Evolutionary conservation across 2,113 vertebrate species (phyloP), one percentile per base, ranked within the genome.

Genomic region (Pao palembangensis): DNA sequence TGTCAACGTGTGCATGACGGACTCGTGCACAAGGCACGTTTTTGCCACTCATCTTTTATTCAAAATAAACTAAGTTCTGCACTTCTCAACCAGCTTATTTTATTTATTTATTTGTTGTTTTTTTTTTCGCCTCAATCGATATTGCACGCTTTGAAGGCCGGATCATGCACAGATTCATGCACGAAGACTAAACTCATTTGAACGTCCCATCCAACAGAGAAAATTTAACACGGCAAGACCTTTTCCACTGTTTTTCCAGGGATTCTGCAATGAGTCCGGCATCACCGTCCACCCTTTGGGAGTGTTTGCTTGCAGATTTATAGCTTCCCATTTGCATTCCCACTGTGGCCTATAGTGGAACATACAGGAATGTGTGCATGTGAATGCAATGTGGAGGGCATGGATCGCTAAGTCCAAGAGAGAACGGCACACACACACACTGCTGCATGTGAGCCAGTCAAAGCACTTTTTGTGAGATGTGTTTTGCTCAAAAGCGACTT

Each of bases 351-450:
- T 58, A 49, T 58, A 58, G 73, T 43, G 53, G 71, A 76, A 68
- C 58, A 55, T 21, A 38, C 34, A 64, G 66, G 64, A 79, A 79
- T 76, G 67, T 81, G 69, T 74, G 52, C 44, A 19, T 75, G 71
- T 75, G 53, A 70, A 51, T 64, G 46, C 75, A 68, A 51, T 55
- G 48, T 44, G 31, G 62, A 66, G 34, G 34, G 71, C 62, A 73
- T 68, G 63, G 68, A 77, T 73, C 70, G 56, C 61, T 55, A 16
- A 78, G 75, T 80, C 38, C 66, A 51, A 38, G 43, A 1, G 4
- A 14, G 3, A 44, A 44, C 10, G 31, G 25, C 34, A 38, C 34
- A 38, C 34, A 38, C 34, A 38, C 8, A 38, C 34, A 38, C 34
- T 38, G 31, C 38, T 47, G 38, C 21, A 66, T 4, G 57, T 67